Base-by-base conservation (phyloP, 2,888 invertebrate species). In the Synanthedon tipuliformis region DNA sequence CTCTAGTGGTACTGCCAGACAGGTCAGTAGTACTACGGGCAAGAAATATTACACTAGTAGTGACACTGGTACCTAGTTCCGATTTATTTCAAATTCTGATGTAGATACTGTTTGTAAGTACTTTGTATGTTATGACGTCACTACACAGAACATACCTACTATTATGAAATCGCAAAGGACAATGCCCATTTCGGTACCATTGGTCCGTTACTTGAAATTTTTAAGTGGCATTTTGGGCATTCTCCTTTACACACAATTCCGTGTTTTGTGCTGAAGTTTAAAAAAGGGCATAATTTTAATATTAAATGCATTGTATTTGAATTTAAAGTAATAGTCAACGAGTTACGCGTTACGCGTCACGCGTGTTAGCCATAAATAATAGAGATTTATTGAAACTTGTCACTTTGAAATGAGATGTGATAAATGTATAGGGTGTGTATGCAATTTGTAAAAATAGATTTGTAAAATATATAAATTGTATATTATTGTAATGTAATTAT, bases 261-360 rank as follows among this genome's bases (percentile, higher is more conserved):
- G 8, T 45, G 5, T 13, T 15, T 13, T 45, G n/a, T 7, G 45
- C 7, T 45, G 7, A 13, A 45, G 2, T n/a, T 12, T 13, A n/a
- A 45, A 13, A 45, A 1, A 45, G 3, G n/a, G 8, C 13, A 3
- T 45, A 45, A 45, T 12, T 45, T 1, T 45, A 45, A 8, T n/a
- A 13, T 2, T 45, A 5, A 4, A 13, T 15, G 2, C 81, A 83
- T 76, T 81, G 81, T 81, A 78, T 78, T 80, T 81, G 80, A 76
- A 69, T 73, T 73, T 13, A 45, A 15, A n/a, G 15, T n/a, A 13
- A 45, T 45, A 3, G n/a, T n/a, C n/a, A n/a, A n/a, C n/a, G n/a
- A n/a, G 3, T 1, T 1, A 2, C 16, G 16, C 16, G 16, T 16
- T 16, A 16, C 16, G 16, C 16, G 3, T 16, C 3, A 16, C 18